Conservation (phyloP, 2,888 invertebrate genomes). For the Drosophila recens region DNA sequence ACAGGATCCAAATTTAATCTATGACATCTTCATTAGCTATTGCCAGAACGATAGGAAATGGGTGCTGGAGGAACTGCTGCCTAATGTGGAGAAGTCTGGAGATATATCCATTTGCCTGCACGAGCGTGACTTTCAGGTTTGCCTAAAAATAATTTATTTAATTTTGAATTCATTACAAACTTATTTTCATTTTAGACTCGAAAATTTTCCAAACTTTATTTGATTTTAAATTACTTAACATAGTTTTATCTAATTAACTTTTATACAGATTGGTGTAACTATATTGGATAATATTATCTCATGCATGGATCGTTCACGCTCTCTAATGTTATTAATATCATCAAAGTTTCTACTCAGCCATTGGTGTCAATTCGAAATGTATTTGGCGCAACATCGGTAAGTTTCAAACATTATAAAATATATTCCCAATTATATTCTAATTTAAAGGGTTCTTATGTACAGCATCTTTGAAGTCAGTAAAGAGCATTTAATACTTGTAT, state of each 20-base stretch:
- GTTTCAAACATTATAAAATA: not conserved
- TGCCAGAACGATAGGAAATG: conserved; percentile 88
- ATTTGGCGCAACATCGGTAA: conserved; percentile 89
- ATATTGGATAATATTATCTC: conserved; percentile 90
- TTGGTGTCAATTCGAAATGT: conserved; percentile 91
- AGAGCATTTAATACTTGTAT: conserved; percentile 88
- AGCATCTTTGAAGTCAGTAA: conserved; percentile 88
- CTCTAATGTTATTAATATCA: conserved; percentile 88
- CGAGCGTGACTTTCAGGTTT: conserved; percentile 90
- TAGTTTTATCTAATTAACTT: not conserved
- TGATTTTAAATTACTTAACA: no score
- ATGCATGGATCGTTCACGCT: conserved; percentile 89
- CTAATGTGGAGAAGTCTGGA: conserved; percentile 87
- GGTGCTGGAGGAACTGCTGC: conserved; percentile 88
- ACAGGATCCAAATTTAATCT: conserved; percentile 84
- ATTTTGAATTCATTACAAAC: no score
- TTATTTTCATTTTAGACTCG: no score
- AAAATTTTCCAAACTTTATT: no score
- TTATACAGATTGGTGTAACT: conserved; percentile 87
- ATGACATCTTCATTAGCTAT: conserved; percentile 90
- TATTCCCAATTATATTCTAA: not conserved
- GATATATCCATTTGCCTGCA: conserved; percentile 89
- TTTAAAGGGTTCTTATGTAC: not conserved
- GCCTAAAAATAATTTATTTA: not conserved
- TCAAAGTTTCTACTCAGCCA: conserved; percentile 88